Conservation (phyloP, 2,888 invertebrate genomes). For the Hydrotaea diabolus region DNA sequence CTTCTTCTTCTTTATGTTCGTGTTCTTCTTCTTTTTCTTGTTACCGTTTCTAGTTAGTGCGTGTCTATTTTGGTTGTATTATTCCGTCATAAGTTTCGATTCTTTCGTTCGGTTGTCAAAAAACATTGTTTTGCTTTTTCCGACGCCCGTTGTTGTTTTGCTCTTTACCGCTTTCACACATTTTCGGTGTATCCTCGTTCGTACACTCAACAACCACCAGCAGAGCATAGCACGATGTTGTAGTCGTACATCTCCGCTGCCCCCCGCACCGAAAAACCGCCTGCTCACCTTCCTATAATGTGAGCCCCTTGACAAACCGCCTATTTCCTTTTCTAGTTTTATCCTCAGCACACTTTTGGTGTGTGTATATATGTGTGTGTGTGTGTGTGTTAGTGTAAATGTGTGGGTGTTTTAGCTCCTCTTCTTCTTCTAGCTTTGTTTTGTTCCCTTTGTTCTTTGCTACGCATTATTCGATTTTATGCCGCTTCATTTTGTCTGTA, state of each 20-base stretch:
- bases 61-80: constrained; percentile 27
- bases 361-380: not conserved
- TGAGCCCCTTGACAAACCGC: not conserved
- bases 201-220: not conserved
- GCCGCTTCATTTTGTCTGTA: constrained; percentile 9
- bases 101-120: constrained; percentile 20
- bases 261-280: not conserved
- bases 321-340: constrained; percentile 11
- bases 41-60: constrained; percentile 16
- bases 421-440: constrained; percentile 23
- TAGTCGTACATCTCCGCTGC: too few relatives aligned
- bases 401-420: not conserved
- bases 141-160: constrained; percentile 15
- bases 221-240: not conserved
- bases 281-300: not conserved
- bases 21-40: constrained; percentile 27
- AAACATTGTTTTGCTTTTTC: constrained; percentile 36
- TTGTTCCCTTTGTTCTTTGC: constrained; percentile 30
- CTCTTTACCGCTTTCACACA: constrained; percentile 27
- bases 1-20: not conserved
- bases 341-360: not conserved
- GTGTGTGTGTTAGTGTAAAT: not conserved
- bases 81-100: constrained; percentile 23
- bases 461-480: constrained; percentile 40
- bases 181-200: constrained; percentile 6